A percentile compares a stretch with the other conserved stretches of the same genome.
phyloP scores from a whole-genome alignment of 35 echinoderm and acorn worm species.

The Apostichopus parvimensis region DNA sequence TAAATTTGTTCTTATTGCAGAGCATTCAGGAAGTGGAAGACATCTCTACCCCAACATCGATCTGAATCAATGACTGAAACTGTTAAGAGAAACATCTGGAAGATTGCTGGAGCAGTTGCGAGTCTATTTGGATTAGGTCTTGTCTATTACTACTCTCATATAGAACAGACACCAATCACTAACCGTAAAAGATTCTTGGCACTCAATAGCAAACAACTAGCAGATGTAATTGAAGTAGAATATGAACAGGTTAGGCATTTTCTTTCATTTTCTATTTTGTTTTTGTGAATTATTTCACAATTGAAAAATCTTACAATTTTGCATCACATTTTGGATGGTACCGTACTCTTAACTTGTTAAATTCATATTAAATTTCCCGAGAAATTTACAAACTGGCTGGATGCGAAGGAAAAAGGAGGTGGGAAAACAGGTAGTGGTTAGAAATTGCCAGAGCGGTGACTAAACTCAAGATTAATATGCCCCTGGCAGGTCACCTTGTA shows the following conservation, averaged over 20 bases:
- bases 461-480: too few species aligned
- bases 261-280: neutral
- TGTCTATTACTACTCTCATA: conserved; percentile 61
- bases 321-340: too few species aligned
- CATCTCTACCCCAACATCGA: conserved; percentile 68
- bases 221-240: conserved; percentile 69
- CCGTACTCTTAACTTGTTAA: too few species aligned
- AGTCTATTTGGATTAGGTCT: conserved; percentile 49
- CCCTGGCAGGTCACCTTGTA: too few species aligned
- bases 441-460: too few species aligned
- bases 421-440: too few species aligned
- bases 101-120: conserved; percentile 53
- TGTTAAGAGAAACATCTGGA: conserved; percentile 62
- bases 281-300: neutral
- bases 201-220: conserved; percentile 77
- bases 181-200: conserved; percentile 80
- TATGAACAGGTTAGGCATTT: conserved; percentile 65
- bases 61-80: conserved; percentile 31
- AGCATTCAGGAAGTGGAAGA: conserved; percentile 88
- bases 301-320: too few species aligned
- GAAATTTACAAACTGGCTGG: too few species aligned
- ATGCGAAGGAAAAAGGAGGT: too few species aligned
- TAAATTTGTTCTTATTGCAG: conserved; percentile 55
- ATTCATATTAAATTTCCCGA: too few species aligned
- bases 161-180: conserved; percentile 81